Evolutionary conservation across 2,888 invertebrate genomes (phyloP).

Genomic region (Amphipyra berbera): DNA sequence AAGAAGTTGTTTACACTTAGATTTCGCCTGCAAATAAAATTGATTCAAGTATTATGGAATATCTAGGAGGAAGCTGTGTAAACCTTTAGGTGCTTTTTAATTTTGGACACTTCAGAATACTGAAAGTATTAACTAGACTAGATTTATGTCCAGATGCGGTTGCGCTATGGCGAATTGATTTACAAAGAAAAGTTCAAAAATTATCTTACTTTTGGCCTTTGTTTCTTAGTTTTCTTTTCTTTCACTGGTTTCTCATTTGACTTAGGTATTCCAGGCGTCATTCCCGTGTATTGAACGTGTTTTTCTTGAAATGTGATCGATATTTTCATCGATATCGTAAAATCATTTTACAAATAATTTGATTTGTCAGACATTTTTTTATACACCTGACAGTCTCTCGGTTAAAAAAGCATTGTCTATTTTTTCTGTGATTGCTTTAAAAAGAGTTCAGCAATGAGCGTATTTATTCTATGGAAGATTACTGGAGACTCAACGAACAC

Average conservation of each 20-base stretch:
- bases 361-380: constrained; percentile 54
- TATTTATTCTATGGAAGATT: too few species aligned
- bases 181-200: background rate
- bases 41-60: background rate
- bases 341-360: constrained; percentile 58
- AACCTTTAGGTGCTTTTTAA: background rate
- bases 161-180: background rate
- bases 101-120: background rate
- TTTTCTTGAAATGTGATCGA: constrained; percentile 28
- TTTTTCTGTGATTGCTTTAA: too few species aligned
- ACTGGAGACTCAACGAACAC: too few species aligned
- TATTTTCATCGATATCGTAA: constrained; percentile 48
- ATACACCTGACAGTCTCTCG: constrained; percentile 37
- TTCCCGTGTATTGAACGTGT: constrained; percentile 37
- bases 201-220: constrained; percentile 46
- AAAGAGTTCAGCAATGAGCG: too few species aligned
- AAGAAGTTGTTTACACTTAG: constrained; percentile 52
- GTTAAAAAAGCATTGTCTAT: constrained; percentile 7
- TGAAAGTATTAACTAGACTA: too few species aligned
- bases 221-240: constrained; percentile 53
- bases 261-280: constrained; percentile 50
- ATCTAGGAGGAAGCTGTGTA: background rate
- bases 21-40: constrained; percentile 53
- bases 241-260: constrained; percentile 45
- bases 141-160: background rate